These are phyloP conservation scores for Tetragnatha versicolor DNA, from an alignment of 1,140 invertebrate genomes.

Conservation along the genomic window DNA sequence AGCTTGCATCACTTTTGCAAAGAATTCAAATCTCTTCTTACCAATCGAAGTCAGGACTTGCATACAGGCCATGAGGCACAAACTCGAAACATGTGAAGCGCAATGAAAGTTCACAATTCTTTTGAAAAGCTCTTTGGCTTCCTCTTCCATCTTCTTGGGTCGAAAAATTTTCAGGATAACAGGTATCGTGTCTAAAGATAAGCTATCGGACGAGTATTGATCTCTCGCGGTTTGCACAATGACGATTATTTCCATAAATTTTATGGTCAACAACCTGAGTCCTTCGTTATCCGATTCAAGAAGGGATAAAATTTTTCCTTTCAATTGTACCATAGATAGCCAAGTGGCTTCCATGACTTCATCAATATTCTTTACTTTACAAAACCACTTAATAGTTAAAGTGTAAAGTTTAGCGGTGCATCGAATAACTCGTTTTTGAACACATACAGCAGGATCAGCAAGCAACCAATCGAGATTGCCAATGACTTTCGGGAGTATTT, in stretches of 20 bases:
- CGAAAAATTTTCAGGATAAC: constrained; percentile 82
- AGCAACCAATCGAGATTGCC: constrained; percentile 79
- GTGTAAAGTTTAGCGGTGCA: constrained; percentile 85
- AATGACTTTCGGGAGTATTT: constrained; percentile 82
- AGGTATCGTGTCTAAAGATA: constrained; percentile 85
- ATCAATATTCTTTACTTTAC: constrained; percentile 58
- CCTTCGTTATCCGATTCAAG: constrained; percentile 98
- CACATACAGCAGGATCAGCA: constrained; percentile 79
- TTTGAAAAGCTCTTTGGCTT: constrained; percentile 89
- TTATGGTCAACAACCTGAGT: constrained; percentile 89
- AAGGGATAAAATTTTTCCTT: constrained; percentile 83
- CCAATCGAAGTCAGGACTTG: constrained; percentile 86
- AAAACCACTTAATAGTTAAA: constrained; percentile 69
- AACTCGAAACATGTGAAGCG: constrained; percentile 88
- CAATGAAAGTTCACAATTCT: constrained; percentile 90
- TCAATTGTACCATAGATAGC: constrained; percentile 82
- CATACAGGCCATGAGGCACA: constrained; percentile 96
- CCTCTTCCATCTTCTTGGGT: constrained; percentile 88
- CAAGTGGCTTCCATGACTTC: constrained; percentile 86
- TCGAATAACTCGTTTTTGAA: constrained; percentile 93
- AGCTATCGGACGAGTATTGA: constrained; percentile 60
- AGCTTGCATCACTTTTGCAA: constrained; percentile 80
- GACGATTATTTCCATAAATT: constrained; percentile 93
- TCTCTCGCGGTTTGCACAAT: constrained; percentile 79
- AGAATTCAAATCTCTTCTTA: constrained; percentile 86